phyloP scores from a whole-genome alignment of 1,140 invertebrate genomes.

The Popillia japonica region DNA sequence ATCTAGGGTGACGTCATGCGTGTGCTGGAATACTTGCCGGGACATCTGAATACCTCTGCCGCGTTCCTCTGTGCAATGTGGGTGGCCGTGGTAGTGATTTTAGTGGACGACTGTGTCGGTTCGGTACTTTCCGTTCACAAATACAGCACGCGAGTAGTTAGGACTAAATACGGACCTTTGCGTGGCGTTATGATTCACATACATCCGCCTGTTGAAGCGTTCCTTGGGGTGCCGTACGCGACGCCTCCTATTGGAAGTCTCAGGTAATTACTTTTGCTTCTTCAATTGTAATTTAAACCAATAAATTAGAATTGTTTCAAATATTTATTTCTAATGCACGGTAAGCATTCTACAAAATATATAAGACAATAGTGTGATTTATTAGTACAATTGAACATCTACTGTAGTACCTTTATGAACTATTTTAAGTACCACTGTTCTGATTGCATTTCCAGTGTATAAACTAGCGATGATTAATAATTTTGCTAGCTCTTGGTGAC shows the following conservation, averaged over 20 bases:
- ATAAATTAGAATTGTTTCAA: too few species aligned
- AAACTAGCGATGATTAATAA: too few species aligned
- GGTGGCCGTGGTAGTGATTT: constrained; percentile 61
- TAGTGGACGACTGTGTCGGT: constrained; percentile 61
- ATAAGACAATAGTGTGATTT: too few species aligned
- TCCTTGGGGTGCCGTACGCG: constrained; percentile 93
- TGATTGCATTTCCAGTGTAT: too few species aligned
- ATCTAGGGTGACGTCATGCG: constrained; percentile 56
- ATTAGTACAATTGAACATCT: too few species aligned
- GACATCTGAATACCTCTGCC: constrained; percentile 49
- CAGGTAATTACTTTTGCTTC: constrained; percentile 57
- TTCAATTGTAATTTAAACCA: too few species aligned
- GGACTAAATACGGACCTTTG: constrained; percentile 87
- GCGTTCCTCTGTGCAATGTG: constrained; percentile 50
- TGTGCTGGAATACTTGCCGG: constrained; percentile 47
- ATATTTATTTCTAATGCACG: too few species aligned
- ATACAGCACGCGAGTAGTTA: constrained; percentile 80
- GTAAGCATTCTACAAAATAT: too few species aligned
- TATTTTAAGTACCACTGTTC: too few species aligned
- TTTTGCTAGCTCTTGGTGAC: too few species aligned
- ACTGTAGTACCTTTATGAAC: too few species aligned
- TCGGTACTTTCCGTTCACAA: constrained; percentile 68
- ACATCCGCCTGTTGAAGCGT: constrained; percentile 87
- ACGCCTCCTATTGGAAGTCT: constrained; percentile 79
- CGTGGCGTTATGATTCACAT: constrained; percentile 82